phyloP scores from a whole-genome alignment of 2,888 invertebrate species.

The Chrysolina americana region DNA sequence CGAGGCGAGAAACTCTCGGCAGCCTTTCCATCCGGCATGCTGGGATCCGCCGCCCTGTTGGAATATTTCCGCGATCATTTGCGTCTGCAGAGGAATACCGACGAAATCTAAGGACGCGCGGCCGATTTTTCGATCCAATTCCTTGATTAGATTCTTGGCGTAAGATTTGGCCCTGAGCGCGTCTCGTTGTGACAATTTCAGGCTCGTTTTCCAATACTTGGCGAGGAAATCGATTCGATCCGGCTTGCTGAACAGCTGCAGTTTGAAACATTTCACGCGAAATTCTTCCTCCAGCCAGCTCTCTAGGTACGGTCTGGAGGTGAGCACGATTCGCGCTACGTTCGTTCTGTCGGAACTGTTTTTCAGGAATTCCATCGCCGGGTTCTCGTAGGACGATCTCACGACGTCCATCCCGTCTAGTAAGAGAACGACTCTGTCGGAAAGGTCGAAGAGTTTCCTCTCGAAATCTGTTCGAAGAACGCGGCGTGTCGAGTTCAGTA shows the following conservation, averaged over 20 bases:
- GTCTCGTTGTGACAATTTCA: slow-evolving; percentile 4
- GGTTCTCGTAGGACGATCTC: neutral
- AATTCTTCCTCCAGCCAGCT: slow-evolving; percentile 13
- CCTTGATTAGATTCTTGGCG: neutral
- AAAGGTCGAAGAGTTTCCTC: slow-evolving; percentile 15
- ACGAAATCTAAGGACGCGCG: neutral
- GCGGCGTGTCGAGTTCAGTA: slow-evolving; percentile 3
- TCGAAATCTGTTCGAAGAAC: slow-evolving; percentile 17
- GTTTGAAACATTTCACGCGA: slow-evolving; percentile 12
- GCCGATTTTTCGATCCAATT: slow-evolving; percentile 15
- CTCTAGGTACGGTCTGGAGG: slow-evolving; percentile 32
- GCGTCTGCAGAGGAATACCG: slow-evolving; percentile 32
- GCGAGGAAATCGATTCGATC: slow-evolving; percentile 31
- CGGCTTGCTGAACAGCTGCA: slow-evolving; percentile 13
- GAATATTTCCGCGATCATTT: slow-evolving; percentile 36
- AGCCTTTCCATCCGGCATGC: slow-evolving; percentile 25
- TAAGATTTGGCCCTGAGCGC: slow-evolving; percentile 4
- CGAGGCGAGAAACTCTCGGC: slow-evolving; percentile 26
- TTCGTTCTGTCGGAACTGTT: neutral
- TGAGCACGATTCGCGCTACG: slow-evolving; percentile 24
- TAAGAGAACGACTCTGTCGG: slow-evolving; percentile 21
- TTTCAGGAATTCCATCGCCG: slow-evolving; percentile 9
- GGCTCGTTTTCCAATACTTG: slow-evolving; percentile 29
- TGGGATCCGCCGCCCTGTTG: slow-evolving; percentile 6
- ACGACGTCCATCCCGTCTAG: slow-evolving; percentile 34